Evolutionary conservation across 1,140 invertebrate species (phyloP).

Genomic region (Triops longicaudatus): DNA sequence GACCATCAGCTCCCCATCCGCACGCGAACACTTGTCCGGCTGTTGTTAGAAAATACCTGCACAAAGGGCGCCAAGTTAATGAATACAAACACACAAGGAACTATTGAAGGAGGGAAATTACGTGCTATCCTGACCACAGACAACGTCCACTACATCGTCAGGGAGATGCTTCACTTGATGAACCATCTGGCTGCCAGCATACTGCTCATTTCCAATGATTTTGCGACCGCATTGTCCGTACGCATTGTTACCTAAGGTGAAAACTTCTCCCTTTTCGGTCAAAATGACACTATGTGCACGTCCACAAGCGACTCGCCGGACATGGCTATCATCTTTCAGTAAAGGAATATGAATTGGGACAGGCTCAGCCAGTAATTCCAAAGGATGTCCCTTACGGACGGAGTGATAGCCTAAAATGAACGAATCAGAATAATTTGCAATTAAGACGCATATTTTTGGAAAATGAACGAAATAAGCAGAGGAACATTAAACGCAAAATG

Average conservation of each 20-base stretch:
- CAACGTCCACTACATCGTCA: slow-evolving; percentile 44
- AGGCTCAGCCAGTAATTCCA: slow-evolving; percentile 63
- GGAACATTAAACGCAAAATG: too few relatives aligned
- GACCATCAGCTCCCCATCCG: slow-evolving; percentile 91
- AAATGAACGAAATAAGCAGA: too few relatives aligned
- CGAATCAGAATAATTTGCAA: neutral
- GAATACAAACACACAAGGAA: neutral
- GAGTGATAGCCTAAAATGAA: slow-evolving; percentile 48
- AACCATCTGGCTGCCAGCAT: slow-evolving; percentile 52
- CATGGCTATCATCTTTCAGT: slow-evolving; percentile 43
- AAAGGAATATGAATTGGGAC: slow-evolving; percentile 66
- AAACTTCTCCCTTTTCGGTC: slow-evolving; percentile 66
- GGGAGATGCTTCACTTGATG: slow-evolving; percentile 41
- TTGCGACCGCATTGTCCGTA: slow-evolving; percentile 87
- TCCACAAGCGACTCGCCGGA: slow-evolving; percentile 64
- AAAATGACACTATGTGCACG: slow-evolving; percentile 75
- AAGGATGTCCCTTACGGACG: slow-evolving; percentile 50
- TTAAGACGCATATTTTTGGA: too few relatives aligned
- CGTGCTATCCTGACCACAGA: slow-evolving; percentile 84
- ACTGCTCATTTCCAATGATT: slow-evolving; percentile 70
- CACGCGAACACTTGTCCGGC: slow-evolving; percentile 74
- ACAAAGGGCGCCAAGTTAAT: slow-evolving; percentile 35
- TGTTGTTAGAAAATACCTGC: slow-evolving; percentile 69
- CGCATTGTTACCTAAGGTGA: slow-evolving; percentile 80
- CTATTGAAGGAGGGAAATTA: slow-evolving; percentile 37